Percentiles rank a stretch among this genome's conserved stretches.
These are phyloP conservation scores for Crocuta crocuta DNA, from an alignment of 2,113 vertebrate species.

Conservation along the genomic window DNA sequence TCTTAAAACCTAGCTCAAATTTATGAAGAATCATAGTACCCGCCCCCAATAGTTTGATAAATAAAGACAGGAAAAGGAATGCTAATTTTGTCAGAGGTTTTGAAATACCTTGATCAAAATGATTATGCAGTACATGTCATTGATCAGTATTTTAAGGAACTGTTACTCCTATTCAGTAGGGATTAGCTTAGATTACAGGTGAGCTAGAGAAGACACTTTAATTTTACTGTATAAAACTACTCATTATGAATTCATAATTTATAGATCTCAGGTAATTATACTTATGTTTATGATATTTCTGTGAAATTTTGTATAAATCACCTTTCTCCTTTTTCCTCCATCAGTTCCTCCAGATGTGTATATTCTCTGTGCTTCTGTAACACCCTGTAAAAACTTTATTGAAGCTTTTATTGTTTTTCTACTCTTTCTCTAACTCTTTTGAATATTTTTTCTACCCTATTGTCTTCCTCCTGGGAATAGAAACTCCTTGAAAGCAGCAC, in stretches of 20 bases:
- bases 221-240: not conserved
- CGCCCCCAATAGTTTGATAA: not conserved
- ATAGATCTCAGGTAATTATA: not conserved
- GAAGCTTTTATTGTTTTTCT: not conserved
- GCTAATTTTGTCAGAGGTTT: slow-evolving; percentile 7
- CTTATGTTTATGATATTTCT: slow-evolving; percentile 8
- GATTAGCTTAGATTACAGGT: not conserved
- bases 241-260: not conserved
- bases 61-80: not conserved
- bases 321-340: not conserved
- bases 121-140: not conserved
- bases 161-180: not conserved
- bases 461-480: not conserved
- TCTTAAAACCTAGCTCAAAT: not conserved
- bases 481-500: not conserved
- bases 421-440: not conserved
- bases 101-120: not conserved
- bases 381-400: not conserved
- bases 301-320: not conserved
- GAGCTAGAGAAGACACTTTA: not conserved
- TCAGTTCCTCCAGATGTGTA: not conserved
- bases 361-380: not conserved
- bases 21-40: not conserved
- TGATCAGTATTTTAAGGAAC: not conserved
- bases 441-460: no score